These are phyloP conservation scores for Melitaea cinxia DNA, from an alignment of 1,140 invertebrate genomes.

Conservation along the genomic window DNA sequence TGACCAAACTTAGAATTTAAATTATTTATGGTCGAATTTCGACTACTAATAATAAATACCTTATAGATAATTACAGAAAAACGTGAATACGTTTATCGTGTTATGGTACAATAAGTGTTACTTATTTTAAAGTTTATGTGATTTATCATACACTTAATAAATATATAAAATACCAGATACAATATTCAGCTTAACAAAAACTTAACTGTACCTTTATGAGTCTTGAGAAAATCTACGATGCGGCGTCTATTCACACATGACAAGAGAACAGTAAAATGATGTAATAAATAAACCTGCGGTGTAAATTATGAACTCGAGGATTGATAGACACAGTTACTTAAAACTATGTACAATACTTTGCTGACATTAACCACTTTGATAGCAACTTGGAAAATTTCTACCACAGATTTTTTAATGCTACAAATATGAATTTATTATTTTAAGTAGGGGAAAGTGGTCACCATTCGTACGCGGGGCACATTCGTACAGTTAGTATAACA, in stretches of 20 bases:
- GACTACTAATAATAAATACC: too few species aligned
- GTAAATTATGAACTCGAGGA: conserved; percentile 33
- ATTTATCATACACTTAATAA: background rate
- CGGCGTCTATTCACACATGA: conserved; percentile 46
- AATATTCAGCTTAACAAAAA: conserved; percentile 51
- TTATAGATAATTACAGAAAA: too few species aligned
- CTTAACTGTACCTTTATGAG: conserved; percentile 54
- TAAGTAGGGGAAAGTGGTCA: conserved; percentile 27
- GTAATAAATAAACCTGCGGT: conserved; percentile 49
- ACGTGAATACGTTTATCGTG: too few species aligned
- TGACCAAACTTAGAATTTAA: too few species aligned
- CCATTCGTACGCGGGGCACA: conserved; percentile 33
- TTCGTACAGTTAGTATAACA: conserved; percentile 15
- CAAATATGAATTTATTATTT: too few species aligned
- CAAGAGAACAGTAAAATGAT: conserved; percentile 48
- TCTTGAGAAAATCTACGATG: conserved; percentile 50
- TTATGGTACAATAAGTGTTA: too few species aligned
- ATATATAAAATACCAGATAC: conserved; percentile 2
- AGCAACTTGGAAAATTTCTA: background rate
- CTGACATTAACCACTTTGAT: background rate
- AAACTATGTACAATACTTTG: conserved; percentile 17
- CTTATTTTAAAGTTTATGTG: background rate
- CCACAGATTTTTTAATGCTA: background rate
- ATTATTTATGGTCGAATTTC: too few species aligned
- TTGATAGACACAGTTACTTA: conserved; percentile 20